Evolutionary conservation across 2,113 vertebrate species (phyloP).

Genomic region (Melanerpes formicivorus): DNA sequence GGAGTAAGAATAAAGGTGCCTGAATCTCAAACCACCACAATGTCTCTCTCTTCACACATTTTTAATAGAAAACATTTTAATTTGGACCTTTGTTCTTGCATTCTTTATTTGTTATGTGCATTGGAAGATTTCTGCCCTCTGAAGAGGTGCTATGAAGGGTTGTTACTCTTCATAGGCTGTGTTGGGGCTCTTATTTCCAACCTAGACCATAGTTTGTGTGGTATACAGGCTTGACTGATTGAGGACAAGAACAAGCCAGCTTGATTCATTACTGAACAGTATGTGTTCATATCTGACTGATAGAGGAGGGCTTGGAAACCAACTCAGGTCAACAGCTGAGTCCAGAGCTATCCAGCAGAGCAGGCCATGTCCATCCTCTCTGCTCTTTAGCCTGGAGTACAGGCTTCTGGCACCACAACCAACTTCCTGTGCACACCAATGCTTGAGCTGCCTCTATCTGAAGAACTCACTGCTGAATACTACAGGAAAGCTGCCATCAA

Average conservation of each 20-base stretch:
- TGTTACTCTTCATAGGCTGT: neutral
- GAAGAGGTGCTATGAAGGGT: neutral
- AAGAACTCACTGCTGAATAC: neutral
- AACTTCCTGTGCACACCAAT: neutral
- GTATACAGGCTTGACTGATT: slow-evolving; percentile 18
- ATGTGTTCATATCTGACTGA: slow-evolving; percentile 3
- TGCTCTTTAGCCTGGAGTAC: neutral
- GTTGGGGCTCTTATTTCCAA: neutral
- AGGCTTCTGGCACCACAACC: neutral
- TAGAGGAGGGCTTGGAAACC: slow-evolving; percentile 4
- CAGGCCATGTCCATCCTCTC: neutral
- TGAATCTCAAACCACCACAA: too few relatives aligned
- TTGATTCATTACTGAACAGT: slow-evolving; percentile 36
- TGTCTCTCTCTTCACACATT: neutral
- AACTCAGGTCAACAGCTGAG: slow-evolving; percentile 2
- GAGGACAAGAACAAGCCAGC: slow-evolving; percentile 6
- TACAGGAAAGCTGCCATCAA: accelerated
- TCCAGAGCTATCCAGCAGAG: neutral
- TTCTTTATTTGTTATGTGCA: neutral
- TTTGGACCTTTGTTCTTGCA: neutral
- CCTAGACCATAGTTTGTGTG: neutral
- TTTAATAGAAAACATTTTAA: neutral
- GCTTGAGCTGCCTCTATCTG: accelerated
- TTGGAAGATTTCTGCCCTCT: neutral
- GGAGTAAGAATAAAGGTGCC: too few relatives aligned